Evolutionary conservation across 1,140 invertebrate genomes (phyloP), one percentile per base, ranked within the genome.

Genomic region (Potamilus streckersoni): DNA sequence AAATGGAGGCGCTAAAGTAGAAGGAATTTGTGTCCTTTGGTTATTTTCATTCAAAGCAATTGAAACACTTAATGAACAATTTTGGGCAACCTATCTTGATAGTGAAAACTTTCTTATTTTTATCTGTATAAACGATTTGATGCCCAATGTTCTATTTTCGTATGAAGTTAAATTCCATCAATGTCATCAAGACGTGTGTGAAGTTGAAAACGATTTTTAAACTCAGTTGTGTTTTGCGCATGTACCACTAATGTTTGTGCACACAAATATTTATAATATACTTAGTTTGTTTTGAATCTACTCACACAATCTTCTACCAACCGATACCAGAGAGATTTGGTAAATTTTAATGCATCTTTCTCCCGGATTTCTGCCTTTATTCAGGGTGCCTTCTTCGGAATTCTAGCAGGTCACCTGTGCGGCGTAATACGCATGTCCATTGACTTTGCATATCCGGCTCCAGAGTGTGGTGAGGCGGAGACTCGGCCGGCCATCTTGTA

Each of bases 301-400:
- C 27, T 38, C 19, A 62, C 0, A 11, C 38, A 49, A 11, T 8
- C 38, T 49, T 49, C 5, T 49, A 8, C 11, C 6, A 11, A 49
- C 38, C 38, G 38, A 49, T 49, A 49, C 38, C 4, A 49, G 38
- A 49, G 11, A 49, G 38, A 49, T 49, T 49, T 49, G 11, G 38
- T 49, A 49, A 49, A 11, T 49, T 19, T 14, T 19, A 71, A 6
- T 58, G 14, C 17, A 12, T 76, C 17, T 19, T 68, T 16, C 20
- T 19, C 13, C 58, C 14, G 38, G 27, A 14, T 62, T 62, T 85
- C 23, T 19, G 60, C 23, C 60, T 23, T n/a, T 78, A 62, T 83
- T 68, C 78, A 92, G 91, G 92, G 91, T 38, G 92, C 92, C 17
- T 92, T 92, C 83, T 92, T 89, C 89, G 91, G 92, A 23, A 85